Conservation (phyloP, 1,140 invertebrate species). For the Zaprionus tsacasi region DNA sequence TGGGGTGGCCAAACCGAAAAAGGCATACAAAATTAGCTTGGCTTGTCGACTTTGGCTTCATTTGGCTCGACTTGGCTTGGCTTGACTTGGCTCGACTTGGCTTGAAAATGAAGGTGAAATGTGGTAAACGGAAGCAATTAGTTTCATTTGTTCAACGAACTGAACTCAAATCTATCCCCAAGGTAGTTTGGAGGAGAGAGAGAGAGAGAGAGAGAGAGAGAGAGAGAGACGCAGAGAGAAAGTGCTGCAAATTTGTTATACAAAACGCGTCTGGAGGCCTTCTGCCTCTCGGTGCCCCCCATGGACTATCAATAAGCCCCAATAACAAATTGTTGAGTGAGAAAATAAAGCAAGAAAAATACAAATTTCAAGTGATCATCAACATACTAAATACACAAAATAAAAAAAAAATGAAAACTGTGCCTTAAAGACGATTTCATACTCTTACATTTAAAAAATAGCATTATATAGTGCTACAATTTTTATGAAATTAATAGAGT, state of each 20-base stretch:
- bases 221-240: conserved; percentile 45
- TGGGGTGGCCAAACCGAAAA: conserved; percentile 31
- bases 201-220: no score
- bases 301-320: conserved; percentile 39
- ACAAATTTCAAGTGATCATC: conserved; percentile 28
- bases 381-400: conserved; percentile 1
- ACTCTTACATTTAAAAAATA: neutral
- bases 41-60: conserved; percentile 14
- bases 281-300: neutral
- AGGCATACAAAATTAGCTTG: conserved; percentile 57
- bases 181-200: neutral
- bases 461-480: neutral
- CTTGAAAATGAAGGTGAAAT: conserved; percentile 69
- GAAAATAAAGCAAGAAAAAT: conserved; percentile 17
- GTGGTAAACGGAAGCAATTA: conserved; percentile 76
- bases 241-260: conserved; percentile 69
- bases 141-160: conserved; percentile 56
- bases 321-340: conserved; percentile 17
- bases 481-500: no score
- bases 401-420: neutral
- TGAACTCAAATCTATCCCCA: neutral
- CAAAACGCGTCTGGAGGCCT: conserved; percentile 60
- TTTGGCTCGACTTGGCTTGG: conserved; percentile 1
- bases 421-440: neutral
- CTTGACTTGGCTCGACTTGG: conserved; percentile 4